Conservation (phyloP, 2,113 vertebrate genomes). For the Hippopotamus amphibius region DNA sequence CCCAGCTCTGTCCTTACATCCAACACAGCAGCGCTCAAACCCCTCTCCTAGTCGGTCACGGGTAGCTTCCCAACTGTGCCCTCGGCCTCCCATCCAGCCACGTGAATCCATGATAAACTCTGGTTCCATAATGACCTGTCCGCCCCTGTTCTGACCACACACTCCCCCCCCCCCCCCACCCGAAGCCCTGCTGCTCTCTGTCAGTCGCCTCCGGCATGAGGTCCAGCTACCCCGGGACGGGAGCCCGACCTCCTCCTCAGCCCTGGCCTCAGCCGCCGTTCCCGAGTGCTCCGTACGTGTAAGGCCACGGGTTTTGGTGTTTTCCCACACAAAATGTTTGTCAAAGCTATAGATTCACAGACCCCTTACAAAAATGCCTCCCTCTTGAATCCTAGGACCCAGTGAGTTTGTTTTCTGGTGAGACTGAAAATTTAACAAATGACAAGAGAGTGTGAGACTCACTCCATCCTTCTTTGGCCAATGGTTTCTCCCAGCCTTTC, state of each 20-base stretch:
- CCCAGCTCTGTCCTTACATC: neutral
- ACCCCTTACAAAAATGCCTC: neutral
- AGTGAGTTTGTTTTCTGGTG: neutral
- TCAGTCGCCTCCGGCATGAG: neutral
- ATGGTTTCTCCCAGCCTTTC: neutral
- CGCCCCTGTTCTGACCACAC: neutral
- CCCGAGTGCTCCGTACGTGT: accelerated
- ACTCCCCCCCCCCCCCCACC: accelerated
- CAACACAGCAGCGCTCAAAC: neutral
- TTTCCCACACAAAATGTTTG: neutral
- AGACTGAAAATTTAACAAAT: neutral
- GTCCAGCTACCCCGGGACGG: neutral
- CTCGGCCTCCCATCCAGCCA: neutral
- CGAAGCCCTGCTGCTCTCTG: neutral
- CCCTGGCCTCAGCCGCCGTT: neutral
- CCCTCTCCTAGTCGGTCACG: neutral
- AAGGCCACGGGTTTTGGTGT: neutral
- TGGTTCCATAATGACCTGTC: neutral
- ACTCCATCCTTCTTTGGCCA: neutral
- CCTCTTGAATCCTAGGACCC: neutral
- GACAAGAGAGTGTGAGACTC: neutral
- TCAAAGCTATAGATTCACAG: neutral
- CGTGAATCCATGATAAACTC: neutral
- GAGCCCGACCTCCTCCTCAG: neutral
- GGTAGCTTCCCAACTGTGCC: neutral